Conservation (phyloP, 2,113 vertebrate genomes). For the Penelope pileata region DNA sequence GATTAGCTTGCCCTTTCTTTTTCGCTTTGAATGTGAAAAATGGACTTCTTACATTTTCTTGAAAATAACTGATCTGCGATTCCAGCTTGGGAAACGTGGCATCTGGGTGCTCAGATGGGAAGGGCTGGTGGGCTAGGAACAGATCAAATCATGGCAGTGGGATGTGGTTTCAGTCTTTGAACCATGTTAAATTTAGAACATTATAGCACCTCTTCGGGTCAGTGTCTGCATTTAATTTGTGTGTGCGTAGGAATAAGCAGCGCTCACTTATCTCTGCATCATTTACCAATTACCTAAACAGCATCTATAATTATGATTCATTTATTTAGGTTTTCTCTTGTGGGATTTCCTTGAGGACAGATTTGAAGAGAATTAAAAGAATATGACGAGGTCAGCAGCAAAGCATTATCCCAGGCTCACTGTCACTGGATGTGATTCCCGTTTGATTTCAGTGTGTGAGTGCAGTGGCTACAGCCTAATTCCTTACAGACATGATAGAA, state of each 20-base stretch:
- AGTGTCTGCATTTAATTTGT: conserved; percentile 1
- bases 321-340: conserved; percentile 41
- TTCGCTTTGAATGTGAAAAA: conserved; percentile 4
- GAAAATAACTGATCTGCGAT: not conserved
- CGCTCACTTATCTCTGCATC: not conserved
- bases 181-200: not conserved
- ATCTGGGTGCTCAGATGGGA: not conserved
- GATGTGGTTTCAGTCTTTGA: not conserved
- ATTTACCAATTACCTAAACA: conserved; percentile 36
- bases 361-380: conserved; percentile 8
- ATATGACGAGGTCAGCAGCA: not conserved
- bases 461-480: not conserved
- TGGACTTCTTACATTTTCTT: not conserved
- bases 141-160: not conserved
- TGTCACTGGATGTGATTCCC: not conserved
- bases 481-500: not conserved
- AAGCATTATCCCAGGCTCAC: not conserved
- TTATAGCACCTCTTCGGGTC: not conserved
- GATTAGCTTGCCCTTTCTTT: conserved; percentile 46
- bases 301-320: conserved; percentile 23
- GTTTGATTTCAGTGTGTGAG: not conserved
- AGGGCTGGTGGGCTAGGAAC: not conserved
- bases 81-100: not conserved
- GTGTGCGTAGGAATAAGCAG: not conserved
- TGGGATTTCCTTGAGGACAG: conserved; percentile 2